These are phyloP conservation scores for Eurystomus glaucurus DNA, from an alignment of 2,797 vertebrate species.

Conservation along the genomic window DNA sequence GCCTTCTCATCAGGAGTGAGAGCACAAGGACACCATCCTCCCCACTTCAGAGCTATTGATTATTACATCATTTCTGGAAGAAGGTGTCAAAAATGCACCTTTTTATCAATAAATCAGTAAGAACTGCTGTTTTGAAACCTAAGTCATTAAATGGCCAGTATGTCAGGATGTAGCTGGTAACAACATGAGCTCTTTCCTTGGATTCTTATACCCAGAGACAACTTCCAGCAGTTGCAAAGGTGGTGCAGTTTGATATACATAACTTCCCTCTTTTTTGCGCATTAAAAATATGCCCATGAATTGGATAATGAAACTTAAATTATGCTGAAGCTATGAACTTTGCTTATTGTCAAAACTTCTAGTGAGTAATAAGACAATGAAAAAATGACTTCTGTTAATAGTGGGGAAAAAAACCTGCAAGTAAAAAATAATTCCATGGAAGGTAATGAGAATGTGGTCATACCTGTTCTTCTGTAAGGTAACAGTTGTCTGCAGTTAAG, in stretches of 20 bases:
- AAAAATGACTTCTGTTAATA: no score
- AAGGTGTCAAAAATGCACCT: not conserved
- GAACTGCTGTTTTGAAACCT: not conserved
- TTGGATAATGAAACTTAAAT: no score
- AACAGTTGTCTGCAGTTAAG: not conserved
- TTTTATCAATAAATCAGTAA: not conserved
- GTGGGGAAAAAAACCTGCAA: no score
- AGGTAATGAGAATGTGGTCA: not conserved
- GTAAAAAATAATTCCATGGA: not conserved
- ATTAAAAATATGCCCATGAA: not conserved
- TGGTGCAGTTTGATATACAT: not conserved
- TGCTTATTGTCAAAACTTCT: no score
- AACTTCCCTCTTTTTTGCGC: not conserved
- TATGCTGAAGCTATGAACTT: not conserved
- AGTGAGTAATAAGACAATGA: no score
- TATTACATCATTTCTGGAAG: not conserved
- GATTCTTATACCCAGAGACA: not conserved
- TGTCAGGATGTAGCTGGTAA: not conserved
- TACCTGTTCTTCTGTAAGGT: not conserved
- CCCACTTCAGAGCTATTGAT: accelerated
- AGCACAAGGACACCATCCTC: not conserved
- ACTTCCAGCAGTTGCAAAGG: not conserved
- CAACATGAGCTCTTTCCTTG: not conserved
- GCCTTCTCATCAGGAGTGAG: not conserved
- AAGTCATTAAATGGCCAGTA: not conserved